These are phyloP conservation scores for Xylota segnis DNA, from an alignment of 2,888 invertebrate species.

Conservation along the genomic window DNA sequence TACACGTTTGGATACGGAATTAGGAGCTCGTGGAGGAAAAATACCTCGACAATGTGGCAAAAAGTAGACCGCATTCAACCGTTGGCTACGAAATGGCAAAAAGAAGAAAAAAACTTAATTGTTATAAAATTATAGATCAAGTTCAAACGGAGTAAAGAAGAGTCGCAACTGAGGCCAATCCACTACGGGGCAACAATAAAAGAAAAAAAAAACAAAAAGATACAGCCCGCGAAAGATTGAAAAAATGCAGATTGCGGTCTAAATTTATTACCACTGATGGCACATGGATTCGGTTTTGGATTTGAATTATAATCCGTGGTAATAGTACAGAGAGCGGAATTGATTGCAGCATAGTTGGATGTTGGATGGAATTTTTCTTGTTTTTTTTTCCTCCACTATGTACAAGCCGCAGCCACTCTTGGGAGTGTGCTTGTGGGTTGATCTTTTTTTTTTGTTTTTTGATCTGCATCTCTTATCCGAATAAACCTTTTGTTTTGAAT, in stretches of 20 bases:
- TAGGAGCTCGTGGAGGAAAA: neutral
- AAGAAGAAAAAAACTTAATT: constrained; percentile 18
- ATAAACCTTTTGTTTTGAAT: constrained; percentile 58
- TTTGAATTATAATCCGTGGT: constrained; percentile 59
- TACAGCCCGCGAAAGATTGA: constrained; percentile 19
- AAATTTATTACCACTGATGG: constrained; percentile 65
- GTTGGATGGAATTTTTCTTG: constrained; percentile 42
- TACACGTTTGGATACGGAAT: neutral
- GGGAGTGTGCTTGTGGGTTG: constrained; percentile 61
- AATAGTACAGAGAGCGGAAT: constrained; percentile 38
- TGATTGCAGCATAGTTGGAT: constrained; percentile 58
- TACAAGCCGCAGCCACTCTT: constrained; percentile 37
- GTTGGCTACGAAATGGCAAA: constrained; percentile 17
- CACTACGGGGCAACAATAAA: neutral
- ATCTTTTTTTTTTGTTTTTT: constrained; percentile 31
- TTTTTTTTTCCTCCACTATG: neutral
- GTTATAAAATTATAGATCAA: constrained; percentile 68
- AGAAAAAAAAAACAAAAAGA: constrained; percentile 15
- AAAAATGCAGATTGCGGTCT: constrained; percentile 69
- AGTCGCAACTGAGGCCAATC: constrained; percentile 48
- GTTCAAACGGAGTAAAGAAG: constrained; percentile 64
- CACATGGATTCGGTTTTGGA: constrained; percentile 58
- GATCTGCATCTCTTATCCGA: constrained; percentile 54
- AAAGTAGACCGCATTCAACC: constrained; percentile 56
- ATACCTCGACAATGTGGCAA: constrained; percentile 3